Conservation (phyloP, 2,888 invertebrate species). For the Phyllotreta cruciferae region DNA sequence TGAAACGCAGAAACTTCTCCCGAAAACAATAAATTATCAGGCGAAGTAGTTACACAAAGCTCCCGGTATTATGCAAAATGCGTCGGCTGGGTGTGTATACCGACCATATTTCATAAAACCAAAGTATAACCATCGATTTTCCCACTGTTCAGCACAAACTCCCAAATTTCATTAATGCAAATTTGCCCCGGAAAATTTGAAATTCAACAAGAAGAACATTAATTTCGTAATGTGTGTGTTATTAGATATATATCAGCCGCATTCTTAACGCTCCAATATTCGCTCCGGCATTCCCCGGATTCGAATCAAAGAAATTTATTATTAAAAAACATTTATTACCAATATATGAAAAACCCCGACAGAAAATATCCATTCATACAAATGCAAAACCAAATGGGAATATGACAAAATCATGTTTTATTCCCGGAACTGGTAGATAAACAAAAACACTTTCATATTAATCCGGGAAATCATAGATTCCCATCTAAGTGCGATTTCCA, state of each 20-base stretch:
- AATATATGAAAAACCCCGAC: no score
- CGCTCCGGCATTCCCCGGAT: slow-evolving; percentile 6
- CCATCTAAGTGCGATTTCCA: no score
- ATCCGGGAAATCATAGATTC: no score
- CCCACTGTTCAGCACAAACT: slow-evolving; percentile 32
- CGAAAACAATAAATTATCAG: slow-evolving; percentile 27
- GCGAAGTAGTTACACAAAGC: slow-evolving; percentile 43
- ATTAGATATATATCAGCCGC: slow-evolving; percentile 22
- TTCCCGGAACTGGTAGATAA: no score
- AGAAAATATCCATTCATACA: no score
- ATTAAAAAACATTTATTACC: no score
- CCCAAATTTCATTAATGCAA: slow-evolving; percentile 35
- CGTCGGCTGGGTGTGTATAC: slow-evolving; percentile 39
- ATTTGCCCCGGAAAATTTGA: slow-evolving; percentile 31
- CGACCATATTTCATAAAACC: slow-evolving; percentile 40
- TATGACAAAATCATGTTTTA: no score
- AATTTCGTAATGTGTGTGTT: slow-evolving; percentile 25
- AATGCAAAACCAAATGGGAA: no score
- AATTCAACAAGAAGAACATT: slow-evolving; percentile 32
- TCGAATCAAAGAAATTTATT: slow-evolving; percentile 7
- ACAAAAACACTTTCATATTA: no score
- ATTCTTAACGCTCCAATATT: slow-evolving; percentile 24
- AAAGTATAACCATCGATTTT: slow-evolving; percentile 38
- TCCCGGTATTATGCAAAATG: slow-evolving; percentile 45
- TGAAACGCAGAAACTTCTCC: slow-evolving; percentile 21